A percentile compares a stretch with the other conserved stretches of the same genome.
These are phyloP conservation scores for Euproctis similis DNA, from an alignment of 2,888 invertebrate species.

Conservation along the genomic window DNA sequence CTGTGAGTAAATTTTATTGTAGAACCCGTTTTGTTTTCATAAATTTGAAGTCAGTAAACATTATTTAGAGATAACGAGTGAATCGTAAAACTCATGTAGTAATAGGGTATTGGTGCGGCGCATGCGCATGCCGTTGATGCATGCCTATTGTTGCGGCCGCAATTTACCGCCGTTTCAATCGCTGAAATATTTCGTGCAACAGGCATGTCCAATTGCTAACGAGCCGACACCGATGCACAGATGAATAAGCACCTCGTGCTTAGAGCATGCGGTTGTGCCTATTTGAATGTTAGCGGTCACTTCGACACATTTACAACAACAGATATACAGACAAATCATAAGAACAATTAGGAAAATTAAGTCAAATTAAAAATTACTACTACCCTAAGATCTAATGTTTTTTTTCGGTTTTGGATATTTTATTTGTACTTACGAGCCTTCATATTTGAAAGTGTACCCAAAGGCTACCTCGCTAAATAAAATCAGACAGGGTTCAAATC, in stretches of 20 bases:
- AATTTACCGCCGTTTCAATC: constrained; percentile 74
- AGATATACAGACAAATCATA: too few species aligned
- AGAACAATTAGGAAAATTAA: too few species aligned
- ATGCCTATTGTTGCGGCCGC: too few species aligned
- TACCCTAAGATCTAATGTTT: too few species aligned
- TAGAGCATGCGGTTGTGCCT: constrained; percentile 46
- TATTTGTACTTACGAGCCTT: too few species aligned
- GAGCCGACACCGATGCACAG: constrained; percentile 70
- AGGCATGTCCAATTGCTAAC: constrained; percentile 75
- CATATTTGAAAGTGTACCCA: too few species aligned
- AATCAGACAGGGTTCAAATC: too few species aligned
- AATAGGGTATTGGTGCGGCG: constrained; percentile 47
- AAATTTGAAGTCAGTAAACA: constrained; percentile 28
- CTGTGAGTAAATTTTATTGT: constrained; percentile 17
- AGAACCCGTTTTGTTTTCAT: constrained; percentile 16
- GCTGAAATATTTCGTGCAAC: constrained; percentile 75
- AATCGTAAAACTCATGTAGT: constrained; percentile 65
- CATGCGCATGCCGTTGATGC: constrained; percentile 37
- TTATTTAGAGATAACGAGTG: constrained; percentile 68
- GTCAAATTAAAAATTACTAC: too few species aligned
- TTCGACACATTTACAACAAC: constrained; percentile 15
- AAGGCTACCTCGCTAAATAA: too few species aligned
- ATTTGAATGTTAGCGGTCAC: constrained; percentile 28
- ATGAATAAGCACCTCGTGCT: constrained; percentile 70
- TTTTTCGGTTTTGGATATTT: too few species aligned